Base-by-base conservation (phyloP, 2,113 vertebrate genomes). In the Elachura formosa region DNA sequence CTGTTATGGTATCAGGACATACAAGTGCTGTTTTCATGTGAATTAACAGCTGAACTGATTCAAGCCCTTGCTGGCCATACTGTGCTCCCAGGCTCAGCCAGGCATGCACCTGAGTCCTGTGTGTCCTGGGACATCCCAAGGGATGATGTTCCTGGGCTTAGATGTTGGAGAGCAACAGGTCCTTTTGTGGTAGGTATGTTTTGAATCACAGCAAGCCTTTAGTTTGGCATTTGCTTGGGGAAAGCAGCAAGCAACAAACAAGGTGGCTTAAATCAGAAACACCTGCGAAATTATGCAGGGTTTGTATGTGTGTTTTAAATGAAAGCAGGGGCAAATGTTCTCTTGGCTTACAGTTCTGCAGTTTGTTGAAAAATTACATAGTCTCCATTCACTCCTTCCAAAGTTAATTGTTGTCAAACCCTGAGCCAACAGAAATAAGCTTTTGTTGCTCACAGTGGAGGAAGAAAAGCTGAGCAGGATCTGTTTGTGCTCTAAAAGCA, bases 261-360 rank as follows among this genome's bases (percentile, higher is more conserved):
- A 96, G 34, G 89, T 94, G 73, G 86, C 89, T 97, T 87, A 96
- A 96, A 97, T 97, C 93, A 96, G 92, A 94, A 97, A 94, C 96
- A 97, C 95, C 95, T 94, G 94, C 18, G 34, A 79, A 95, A 93
- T 85, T 62, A 46, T 14, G 69, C 75, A 61, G 79, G 89, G 84
- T 87, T 90, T 90, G 69, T 92, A 62, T n/a, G 67, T 94, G 90
- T 84, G 14, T 90, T 95, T 93, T 87, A 95, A 95, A 93, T 95
- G 88, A 86, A 62, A 76, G 71, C 72, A 90, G 90, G 87, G 62
- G 59, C 51, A 26, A 66, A 68, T n/a, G 7, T 25, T 77, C 69
- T 96, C 76, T 95, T 91, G 90, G 82, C 78, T n/a, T 88, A 63
- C 52, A 91, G 81, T 78, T 95, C 79, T 95, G 84, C 61, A 90